Percentiles rank a stretch among this genome's conserved stretches.
These are phyloP conservation scores for Microctenopoma stevenorrisi DNA, from an alignment of 2,797 vertebrate genomes.

Conservation along the genomic window DNA sequence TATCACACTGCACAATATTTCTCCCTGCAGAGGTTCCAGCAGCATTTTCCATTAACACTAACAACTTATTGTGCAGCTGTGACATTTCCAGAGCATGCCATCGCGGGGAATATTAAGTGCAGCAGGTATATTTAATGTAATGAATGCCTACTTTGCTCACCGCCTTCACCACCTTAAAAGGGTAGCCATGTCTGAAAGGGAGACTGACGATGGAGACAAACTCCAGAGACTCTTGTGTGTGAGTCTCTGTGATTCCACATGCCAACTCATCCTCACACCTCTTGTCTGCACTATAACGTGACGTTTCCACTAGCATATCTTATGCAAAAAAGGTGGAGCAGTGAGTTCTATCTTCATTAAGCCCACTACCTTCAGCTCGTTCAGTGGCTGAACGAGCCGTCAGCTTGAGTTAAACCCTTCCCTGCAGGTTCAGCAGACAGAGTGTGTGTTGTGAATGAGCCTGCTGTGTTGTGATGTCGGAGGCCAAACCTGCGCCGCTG, in stretches of 20 bases:
- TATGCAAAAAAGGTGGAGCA: too few species aligned
- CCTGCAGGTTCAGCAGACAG: constrained; percentile 13
- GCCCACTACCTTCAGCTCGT: neutral
- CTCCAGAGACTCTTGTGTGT: constrained; percentile 19
- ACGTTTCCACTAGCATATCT: too few species aligned
- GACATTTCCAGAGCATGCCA: constrained; percentile 44
- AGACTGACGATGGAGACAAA: constrained; percentile 13
- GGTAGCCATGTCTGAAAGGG: constrained; percentile 42
- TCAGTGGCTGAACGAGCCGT: neutral
- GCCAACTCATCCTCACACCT: neutral
- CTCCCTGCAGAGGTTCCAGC: constrained; percentile 37
- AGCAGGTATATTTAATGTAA: constrained; percentile 59
- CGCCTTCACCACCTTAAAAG: constrained; percentile 74
- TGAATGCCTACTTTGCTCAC: constrained; percentile 62
- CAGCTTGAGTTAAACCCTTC: neutral
- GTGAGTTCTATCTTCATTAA: too few species aligned
- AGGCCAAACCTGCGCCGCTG: constrained; percentile 24
- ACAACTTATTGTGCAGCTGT: constrained; percentile 35
- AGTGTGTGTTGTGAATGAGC: constrained; percentile 47
- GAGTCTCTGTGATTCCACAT: neutral
- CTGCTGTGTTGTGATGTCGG: constrained; percentile 39
- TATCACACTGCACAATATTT: constrained; percentile 8
- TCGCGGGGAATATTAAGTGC: neutral
- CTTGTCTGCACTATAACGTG: neutral
- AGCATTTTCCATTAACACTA: constrained; percentile 62